Conservation (phyloP, 2,113 vertebrate genomes). For the Panthera tigris region DNA sequence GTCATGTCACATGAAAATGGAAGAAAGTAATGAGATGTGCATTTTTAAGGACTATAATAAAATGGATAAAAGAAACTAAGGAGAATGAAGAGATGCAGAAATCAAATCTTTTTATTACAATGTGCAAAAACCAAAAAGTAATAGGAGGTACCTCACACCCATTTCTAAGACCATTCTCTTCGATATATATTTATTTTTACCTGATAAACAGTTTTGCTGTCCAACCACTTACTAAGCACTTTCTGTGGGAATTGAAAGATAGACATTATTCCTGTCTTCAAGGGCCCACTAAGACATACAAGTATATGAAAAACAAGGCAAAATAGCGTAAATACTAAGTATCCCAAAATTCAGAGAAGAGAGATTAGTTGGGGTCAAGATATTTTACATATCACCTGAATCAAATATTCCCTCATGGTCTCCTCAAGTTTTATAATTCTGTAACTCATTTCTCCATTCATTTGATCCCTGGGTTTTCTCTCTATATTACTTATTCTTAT, state of each 20-base stretch:
- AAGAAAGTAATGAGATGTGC: conserved; percentile 75
- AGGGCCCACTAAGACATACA: not conserved
- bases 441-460: not conserved
- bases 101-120: conserved; percentile 41
- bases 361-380: not conserved
- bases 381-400: not conserved
- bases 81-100: conserved; percentile 51
- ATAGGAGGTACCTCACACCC: not conserved
- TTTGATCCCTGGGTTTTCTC: not conserved
- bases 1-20: conserved; percentile 79
- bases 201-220: not conserved
- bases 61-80: conserved; percentile 64
- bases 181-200: not conserved
- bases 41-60: conserved; percentile 67
- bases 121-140: conserved; percentile 24
- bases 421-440: not conserved
- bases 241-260: not conserved
- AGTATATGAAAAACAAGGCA: not conserved
- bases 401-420: not conserved
- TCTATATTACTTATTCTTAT: not conserved
- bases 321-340: not conserved
- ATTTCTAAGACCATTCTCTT: not conserved
- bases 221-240: not conserved
- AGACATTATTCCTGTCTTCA: not conserved
- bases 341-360: not conserved